Evolutionary conservation across 1,140 invertebrate genomes (phyloP).

Genomic region (Pogonomyrmex barbatus): DNA sequence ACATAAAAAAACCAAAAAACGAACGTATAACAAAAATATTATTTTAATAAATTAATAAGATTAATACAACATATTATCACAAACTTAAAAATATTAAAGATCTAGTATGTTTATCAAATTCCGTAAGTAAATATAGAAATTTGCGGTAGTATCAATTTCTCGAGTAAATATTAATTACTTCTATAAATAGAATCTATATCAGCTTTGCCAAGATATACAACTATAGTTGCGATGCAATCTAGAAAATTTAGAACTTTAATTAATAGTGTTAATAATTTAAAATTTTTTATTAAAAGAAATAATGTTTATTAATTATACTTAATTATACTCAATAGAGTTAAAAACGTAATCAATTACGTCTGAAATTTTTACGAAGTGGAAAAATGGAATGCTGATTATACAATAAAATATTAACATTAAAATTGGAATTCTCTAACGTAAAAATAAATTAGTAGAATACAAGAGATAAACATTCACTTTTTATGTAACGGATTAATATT

Average conservation of each 20-base stretch:
- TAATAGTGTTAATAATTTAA: neutral
- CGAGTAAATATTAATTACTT: neutral
- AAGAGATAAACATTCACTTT: neutral
- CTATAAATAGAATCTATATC: neutral
- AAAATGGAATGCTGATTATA: neutral
- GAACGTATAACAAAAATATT: neutral
- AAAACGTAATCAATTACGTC: neutral
- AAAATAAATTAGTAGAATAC: neutral
- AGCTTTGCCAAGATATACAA: neutral
- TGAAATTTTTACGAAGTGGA: neutral
- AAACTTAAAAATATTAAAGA: neutral
- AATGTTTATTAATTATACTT: neutral
- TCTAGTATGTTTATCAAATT: neutral
- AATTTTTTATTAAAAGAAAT: neutral
- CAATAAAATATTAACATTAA: neutral
- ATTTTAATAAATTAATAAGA: neutral
- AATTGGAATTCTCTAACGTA: constrained; percentile 4
- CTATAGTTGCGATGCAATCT: neutral
- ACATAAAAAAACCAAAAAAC: neutral
- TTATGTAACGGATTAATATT: constrained; percentile 13
- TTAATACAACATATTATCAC: neutral
- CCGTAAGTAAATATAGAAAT: neutral
- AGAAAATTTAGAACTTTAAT: neutral
- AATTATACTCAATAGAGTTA: neutral
- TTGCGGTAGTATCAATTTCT: neutral